Evolutionary conservation across 1,140 invertebrate species (phyloP).

Genomic region (Orchestia grillus): DNA sequence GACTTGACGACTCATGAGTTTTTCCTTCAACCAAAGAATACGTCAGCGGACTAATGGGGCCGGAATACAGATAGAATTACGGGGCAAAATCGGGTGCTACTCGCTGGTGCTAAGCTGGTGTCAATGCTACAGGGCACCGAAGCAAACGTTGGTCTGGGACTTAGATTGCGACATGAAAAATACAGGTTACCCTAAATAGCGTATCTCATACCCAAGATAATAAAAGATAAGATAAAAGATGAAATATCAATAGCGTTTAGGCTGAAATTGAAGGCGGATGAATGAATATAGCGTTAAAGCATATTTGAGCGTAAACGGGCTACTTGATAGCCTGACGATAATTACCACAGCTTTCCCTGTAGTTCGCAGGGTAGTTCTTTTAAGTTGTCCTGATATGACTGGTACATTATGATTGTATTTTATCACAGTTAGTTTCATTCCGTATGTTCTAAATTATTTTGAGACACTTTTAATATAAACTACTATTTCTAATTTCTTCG

Average conservation of each 20-base stretch:
- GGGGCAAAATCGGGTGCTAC: no score
- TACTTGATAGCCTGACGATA: background rate
- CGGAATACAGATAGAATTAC: background rate
- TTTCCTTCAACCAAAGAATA: background rate
- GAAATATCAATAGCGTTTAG: background rate
- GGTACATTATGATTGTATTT: background rate
- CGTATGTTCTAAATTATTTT: background rate
- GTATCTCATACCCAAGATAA: background rate
- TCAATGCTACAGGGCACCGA: background rate
- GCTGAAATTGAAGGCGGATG: background rate
- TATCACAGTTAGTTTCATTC: background rate
- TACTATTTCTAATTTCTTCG: background rate
- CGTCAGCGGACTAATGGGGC: background rate
- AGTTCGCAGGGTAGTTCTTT: background rate
- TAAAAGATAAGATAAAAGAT: background rate
- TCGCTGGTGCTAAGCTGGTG: no score
- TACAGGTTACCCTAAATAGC: background rate
- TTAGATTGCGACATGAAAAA: no score
- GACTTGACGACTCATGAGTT: background rate
- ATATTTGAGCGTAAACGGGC: background rate
- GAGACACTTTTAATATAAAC: background rate
- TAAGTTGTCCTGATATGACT: background rate
- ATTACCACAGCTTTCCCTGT: background rate
- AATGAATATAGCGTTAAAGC: background rate
- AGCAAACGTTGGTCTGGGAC: background rate